Evolutionary conservation across 2,888 invertebrate genomes (phyloP), one percentile per base, ranked within the genome.

Genomic region (Sepiola atlantica): DNA sequence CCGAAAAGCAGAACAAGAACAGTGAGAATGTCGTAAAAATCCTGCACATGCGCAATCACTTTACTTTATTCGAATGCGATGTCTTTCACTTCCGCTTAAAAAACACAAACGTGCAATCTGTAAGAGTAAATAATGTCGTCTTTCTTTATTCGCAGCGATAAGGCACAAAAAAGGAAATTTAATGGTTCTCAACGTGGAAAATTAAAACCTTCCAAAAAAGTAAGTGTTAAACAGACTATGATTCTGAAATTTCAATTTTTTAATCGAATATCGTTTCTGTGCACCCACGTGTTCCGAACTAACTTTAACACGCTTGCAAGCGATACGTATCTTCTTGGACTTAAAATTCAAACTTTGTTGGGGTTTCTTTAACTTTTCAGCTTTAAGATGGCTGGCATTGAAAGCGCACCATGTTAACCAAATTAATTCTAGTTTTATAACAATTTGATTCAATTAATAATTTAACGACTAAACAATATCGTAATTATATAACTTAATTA

Each of bases 111-210:
- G 77, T 77, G 77, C 24, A 20, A 57, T 21, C 20, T 57, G 20
- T 0, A 0, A n/a, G 77, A 12, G 28, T 77, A 32, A 77, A 92
- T 45, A 92, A 92, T 92, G 92, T 92, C 92, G 35, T 91, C 91
- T 91, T 91, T 92, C 24, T 92, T 92, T 2, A 92, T 92, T 55
- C 92, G 92, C 16, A 92, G 32, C 45, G 92, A 92, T 92, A 92
- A 92, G 28, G 54, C 92, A 55, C 45, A 54, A 28, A 92, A 92
- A 92, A 45, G 92, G 16, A 92, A 92, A 92, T 45, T 92, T 18
- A 45, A 92, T n/a, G 92, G 55, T 14, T 55, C 92, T 28, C 45
- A 92, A 92, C 92, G 92, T 54, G 54, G 92, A 10, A 92, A 92
- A 35, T 45, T 45, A 92, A 45, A 55, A 92, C 35, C 28, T 35